Base-by-base conservation (phyloP, 2,113 vertebrate species). In the Mystacornis crossleyi region DNA sequence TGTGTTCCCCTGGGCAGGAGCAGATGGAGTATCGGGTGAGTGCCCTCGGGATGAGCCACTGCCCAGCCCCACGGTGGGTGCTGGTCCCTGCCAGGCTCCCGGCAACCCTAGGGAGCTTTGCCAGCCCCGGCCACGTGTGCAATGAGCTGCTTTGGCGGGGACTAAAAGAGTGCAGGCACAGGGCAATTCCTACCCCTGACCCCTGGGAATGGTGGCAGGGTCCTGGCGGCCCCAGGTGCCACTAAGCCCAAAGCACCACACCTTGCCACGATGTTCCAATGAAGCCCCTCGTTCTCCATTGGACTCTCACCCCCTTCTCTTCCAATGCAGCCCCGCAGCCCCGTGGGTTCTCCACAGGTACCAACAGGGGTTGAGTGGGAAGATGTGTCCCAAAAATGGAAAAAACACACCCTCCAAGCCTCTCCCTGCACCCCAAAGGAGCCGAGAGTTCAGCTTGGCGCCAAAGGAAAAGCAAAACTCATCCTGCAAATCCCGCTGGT, bases 371-470 rank as follows among this genome's bases (percentile, higher is more conserved):
- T 31, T 72, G 25, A 69, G 48, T 17, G 36, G 50, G 47, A 62
- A 64, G 18, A 31, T 4, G 9, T 40, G 7, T 33, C 20, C 50
- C 40, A n/a, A 10, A 64, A 67, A 18, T 18, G 6, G 20, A n/a
- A 34, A 40, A 42, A 60, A 9, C 18, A 4, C 1, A 4, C 4
- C 10, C 3, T 21, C 17, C 2, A 4, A 85, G 42, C 7, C 21
- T 18, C 36, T 36, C 58, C 8, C 57, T 47, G 47, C 40, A 45
- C 40, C n/a, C 28, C 36, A 23, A 62, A 62, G 15, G 28, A 71
- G 26, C 65, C 0, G 0, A 50, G 16, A 43, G 31, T 9, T 14
- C 4, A 0, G 23, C 70, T 53, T 31, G 45, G 29, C 0, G 0
- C 25, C 36, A 17, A 42, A 26, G 20, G 57, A 60, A 75, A 66